Evolutionary conservation across 2,888 invertebrate genomes (phyloP).

Genomic region (Lepetodrilus schrolli): DNA sequence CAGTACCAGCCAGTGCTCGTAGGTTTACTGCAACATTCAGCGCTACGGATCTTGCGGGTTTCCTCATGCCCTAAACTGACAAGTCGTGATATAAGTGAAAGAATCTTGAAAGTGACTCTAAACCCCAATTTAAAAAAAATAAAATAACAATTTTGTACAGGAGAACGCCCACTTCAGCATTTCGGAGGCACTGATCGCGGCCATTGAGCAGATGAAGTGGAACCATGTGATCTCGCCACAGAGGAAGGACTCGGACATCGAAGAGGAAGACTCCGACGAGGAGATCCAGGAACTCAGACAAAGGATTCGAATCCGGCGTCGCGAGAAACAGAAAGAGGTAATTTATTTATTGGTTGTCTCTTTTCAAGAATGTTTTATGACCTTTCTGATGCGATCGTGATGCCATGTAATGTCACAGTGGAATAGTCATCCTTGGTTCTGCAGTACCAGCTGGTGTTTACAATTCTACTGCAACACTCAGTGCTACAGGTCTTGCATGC

Average conservation of each 20-base stretch:
- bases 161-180: conserved; percentile 91
- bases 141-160: conserved; percentile 72
- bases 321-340: conserved; percentile 74
- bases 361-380: too few relatives aligned
- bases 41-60: too few relatives aligned
- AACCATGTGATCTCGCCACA: conserved; percentile 62
- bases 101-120: too few relatives aligned
- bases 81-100: too few relatives aligned
- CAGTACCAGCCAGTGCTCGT: too few relatives aligned
- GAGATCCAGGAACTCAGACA: conserved; percentile 82
- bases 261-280: conserved; percentile 80
- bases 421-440: conserved; percentile 30
- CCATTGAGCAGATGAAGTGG: conserved; percentile 81
- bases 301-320: conserved; percentile 79
- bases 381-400: not conserved
- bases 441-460: too few relatives aligned
- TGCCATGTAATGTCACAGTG: not conserved
- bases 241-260: conserved; percentile 46
- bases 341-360: too few relatives aligned
- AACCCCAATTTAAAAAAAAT: too few relatives aligned
- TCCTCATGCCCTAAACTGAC: too few relatives aligned
- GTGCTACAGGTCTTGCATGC: too few relatives aligned
- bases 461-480: too few relatives aligned
- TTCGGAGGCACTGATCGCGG: conserved; percentile 88
- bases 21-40: too few relatives aligned